Evolutionary conservation across 2,113 vertebrate species (phyloP).

Genomic region (Corvus moneduloides): DNA sequence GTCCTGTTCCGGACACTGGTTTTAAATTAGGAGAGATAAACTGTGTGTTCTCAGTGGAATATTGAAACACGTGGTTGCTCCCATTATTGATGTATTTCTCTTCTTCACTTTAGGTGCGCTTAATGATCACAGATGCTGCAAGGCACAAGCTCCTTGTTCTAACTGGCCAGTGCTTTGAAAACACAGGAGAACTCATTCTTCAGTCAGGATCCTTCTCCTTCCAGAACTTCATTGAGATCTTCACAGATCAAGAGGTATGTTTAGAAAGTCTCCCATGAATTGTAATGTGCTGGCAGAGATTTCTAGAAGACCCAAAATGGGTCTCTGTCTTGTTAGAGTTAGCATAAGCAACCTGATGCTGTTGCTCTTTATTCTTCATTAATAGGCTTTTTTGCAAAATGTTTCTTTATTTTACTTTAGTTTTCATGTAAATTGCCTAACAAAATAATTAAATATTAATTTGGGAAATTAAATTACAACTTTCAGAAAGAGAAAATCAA

Average conservation of each 20-base stretch:
- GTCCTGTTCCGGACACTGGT: neutral
- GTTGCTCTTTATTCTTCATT: neutral
- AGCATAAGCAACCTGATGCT: neutral
- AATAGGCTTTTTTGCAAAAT: neutral
- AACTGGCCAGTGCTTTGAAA: slow-evolving; percentile 93
- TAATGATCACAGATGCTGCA: slow-evolving; percentile 94
- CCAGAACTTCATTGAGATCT: slow-evolving; percentile 96
- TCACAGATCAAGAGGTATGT: slow-evolving; percentile 95
- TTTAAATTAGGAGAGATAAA: neutral
- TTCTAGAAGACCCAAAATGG: neutral
- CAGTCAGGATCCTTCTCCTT: slow-evolving; percentile 96
- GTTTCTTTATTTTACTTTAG: neutral
- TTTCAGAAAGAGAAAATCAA: neutral
- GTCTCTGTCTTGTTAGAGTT: neutral
- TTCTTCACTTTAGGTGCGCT: slow-evolving; percentile 80
- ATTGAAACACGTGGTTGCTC: neutral
- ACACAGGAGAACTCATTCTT: slow-evolving; percentile 93
- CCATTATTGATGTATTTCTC: neutral
- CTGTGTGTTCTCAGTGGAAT: no score
- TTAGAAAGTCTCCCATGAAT: neutral
- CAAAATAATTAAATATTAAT: neutral
- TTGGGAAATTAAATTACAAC: neutral
- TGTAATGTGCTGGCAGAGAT: neutral
- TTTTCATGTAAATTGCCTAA: neutral
- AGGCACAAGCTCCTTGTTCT: slow-evolving; percentile 93